Evolutionary conservation across 2,888 invertebrate species (phyloP).

Genomic region (Periphyllus acericola): DNA sequence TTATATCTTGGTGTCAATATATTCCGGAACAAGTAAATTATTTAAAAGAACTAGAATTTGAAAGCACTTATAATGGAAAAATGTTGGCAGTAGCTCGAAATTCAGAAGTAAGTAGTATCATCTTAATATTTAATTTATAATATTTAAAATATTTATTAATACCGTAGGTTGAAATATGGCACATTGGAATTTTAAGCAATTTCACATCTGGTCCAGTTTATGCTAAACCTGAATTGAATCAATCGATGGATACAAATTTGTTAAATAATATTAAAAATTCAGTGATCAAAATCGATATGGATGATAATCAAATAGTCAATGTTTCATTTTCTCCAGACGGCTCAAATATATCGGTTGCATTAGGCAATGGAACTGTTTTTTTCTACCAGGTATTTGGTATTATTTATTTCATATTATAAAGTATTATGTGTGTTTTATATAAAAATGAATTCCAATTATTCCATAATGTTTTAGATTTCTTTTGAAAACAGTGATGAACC

Average conservation of each 20-base stretch:
- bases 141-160: slow-evolving; percentile 6
- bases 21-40: slow-evolving; percentile 76
- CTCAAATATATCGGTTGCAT: slow-evolving; percentile 90
- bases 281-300: slow-evolving; percentile 70
- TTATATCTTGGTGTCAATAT: slow-evolving; percentile 84
- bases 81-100: slow-evolving; percentile 39
- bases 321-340: slow-evolving; percentile 95
- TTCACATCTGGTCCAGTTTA: slow-evolving; percentile 63
- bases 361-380: slow-evolving; percentile 87
- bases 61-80: slow-evolving; percentile 46
- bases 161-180: slow-evolving; percentile 71
- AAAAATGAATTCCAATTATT: background rate
- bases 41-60: slow-evolving; percentile 34
- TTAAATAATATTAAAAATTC: background rate
- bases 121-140: background rate
- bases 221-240: slow-evolving; percentile 8
- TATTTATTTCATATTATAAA: background rate
- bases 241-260: background rate
- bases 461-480: slow-evolving; percentile 31
- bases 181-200: slow-evolving; percentile 69
- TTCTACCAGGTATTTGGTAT: slow-evolving; percentile 80
- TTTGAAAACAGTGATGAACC: background rate
- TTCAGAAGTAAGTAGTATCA: slow-evolving; percentile 18
- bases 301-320: slow-evolving; percentile 79
- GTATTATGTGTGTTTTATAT: background rate